phyloP scores from a whole-genome alignment of 2,888 invertebrate species.

The Ectemnius cavifrons region DNA sequence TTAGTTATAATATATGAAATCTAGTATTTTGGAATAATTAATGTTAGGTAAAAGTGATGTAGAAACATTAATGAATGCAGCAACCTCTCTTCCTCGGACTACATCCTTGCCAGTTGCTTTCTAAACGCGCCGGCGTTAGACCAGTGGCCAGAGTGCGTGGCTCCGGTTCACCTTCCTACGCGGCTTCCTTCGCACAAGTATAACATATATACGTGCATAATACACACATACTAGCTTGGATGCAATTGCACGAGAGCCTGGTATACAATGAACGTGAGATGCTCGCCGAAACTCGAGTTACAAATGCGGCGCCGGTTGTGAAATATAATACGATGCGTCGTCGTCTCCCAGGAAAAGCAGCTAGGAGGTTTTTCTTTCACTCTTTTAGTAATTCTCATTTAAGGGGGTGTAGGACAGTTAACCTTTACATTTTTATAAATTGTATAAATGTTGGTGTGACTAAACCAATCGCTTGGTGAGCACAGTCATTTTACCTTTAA shows the following conservation, averaged over 20 bases:
- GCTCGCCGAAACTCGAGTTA: constrained; percentile 19
- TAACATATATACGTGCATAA: no score
- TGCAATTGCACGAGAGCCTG: constrained; percentile 24
- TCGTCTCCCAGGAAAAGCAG: background rate
- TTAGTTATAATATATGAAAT: no score
- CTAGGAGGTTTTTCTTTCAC: background rate
- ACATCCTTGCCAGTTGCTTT: constrained; percentile 16
- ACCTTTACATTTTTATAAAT: no score
- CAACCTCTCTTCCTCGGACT: constrained; percentile 3
- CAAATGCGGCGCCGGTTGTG: constrained; percentile 4
- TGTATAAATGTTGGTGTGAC: no score
- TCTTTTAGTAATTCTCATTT: no score
- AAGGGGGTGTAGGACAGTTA: no score
- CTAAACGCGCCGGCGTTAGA: constrained; percentile 1
- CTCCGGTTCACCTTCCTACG: constrained; percentile 57
- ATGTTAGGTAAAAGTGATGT: no score
- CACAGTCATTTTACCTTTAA: no score
- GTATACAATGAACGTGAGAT: constrained; percentile 23
- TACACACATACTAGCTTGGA: background rate
- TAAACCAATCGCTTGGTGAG: no score
- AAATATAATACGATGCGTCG: background rate
- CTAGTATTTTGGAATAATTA: no score
- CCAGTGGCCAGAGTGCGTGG: constrained; percentile 54
- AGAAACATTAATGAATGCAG: no score
- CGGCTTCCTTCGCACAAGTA: constrained; percentile 16